A percentile compares a stretch with the other conserved stretches of the same genome.
Evolutionary conservation across 2,888 invertebrate genomes (phyloP).

Genomic region (Copidosoma aretas): DNA sequence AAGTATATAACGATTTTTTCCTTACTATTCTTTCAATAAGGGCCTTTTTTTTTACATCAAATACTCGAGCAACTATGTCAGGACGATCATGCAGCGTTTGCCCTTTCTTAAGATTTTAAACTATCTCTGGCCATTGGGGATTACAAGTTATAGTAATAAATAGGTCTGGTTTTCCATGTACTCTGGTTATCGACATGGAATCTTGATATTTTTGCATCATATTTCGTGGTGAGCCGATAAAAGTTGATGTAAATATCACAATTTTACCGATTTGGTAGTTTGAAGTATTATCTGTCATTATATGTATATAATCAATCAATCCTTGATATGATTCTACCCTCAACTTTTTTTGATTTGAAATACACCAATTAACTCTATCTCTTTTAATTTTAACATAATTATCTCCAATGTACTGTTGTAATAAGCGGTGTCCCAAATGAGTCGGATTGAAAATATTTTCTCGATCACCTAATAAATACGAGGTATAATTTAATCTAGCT

Average conservation of each 20-base stretch:
- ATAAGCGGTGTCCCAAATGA: slow-evolving; percentile 31
- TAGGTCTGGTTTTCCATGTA: slow-evolving; percentile 59
- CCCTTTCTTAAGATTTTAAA: slow-evolving; percentile 46
- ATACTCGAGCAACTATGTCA: slow-evolving; percentile 50
- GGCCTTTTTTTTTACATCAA: slow-evolving; percentile 40
- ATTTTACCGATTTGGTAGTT: no score
- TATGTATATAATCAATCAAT: slow-evolving; percentile 29
- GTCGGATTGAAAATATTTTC: slow-evolving; percentile 13
- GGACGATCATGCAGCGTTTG: slow-evolving; percentile 52
- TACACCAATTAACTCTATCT: slow-evolving; percentile 23
- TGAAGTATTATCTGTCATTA: background rate
- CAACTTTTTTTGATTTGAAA: slow-evolving; percentile 4
- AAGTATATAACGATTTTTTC: slow-evolving; percentile 43
- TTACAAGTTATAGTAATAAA: no score
- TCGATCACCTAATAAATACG: slow-evolving; percentile 8
- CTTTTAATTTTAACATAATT: slow-evolving; percentile 10
- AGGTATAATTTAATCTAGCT: slow-evolving; percentile 3
- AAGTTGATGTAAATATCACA: no score
- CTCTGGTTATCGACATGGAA: slow-evolving; percentile 58
- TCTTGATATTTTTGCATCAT: no score
- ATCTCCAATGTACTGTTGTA: slow-evolving; percentile 40
- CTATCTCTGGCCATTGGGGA: slow-evolving; percentile 59
- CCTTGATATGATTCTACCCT: slow-evolving; percentile 36
- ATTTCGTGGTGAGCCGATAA: no score
- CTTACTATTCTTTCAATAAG: slow-evolving; percentile 34